A percentile compares a stretch with the other conserved stretches of the same genome.
Conservation (phyloP, 2,113 vertebrate genomes). For the Bujurquina vittata region DNA sequence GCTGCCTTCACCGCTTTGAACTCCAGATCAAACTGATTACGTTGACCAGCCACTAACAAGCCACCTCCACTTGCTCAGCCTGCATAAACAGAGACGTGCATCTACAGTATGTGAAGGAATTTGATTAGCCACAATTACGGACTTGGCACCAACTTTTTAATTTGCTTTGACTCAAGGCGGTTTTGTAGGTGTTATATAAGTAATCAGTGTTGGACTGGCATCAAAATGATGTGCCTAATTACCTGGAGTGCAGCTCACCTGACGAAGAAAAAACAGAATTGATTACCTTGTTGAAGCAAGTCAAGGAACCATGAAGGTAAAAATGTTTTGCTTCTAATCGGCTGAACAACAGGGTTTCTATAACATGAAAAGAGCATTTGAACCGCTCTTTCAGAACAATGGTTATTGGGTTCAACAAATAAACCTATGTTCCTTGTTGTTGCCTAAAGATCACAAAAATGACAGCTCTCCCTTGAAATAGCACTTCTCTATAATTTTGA, state of each 20-base stretch:
- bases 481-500: background rate
- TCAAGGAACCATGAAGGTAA: conserved; percentile 59
- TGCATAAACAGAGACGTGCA: conserved; percentile 31
- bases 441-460: background rate
- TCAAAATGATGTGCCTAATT: conserved; percentile 60
- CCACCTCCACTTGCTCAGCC: conserved; percentile 42
- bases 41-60: conserved; percentile 47
- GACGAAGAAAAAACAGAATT: conserved; percentile 52
- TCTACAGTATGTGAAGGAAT: conserved; percentile 54
- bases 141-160: conserved; percentile 31
- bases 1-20: conserved; percentile 14
- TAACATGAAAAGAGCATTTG: background rate
- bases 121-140: conserved; percentile 72
- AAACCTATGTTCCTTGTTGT: conserved; percentile 15
- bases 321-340: conserved; percentile 50
- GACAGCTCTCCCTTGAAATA: background rate
- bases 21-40: conserved; percentile 42
- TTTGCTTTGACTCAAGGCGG: conserved; percentile 54
- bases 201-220: conserved; percentile 43
- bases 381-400: conserved; percentile 14
- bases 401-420: conserved; percentile 26
- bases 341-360: conserved; percentile 15
- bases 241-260: conserved; percentile 57
- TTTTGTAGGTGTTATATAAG: conserved; percentile 40
- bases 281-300: conserved; percentile 60